Evolutionary conservation across 2,888 invertebrate genomes (phyloP).

Genomic region (Pterostichus niger): DNA sequence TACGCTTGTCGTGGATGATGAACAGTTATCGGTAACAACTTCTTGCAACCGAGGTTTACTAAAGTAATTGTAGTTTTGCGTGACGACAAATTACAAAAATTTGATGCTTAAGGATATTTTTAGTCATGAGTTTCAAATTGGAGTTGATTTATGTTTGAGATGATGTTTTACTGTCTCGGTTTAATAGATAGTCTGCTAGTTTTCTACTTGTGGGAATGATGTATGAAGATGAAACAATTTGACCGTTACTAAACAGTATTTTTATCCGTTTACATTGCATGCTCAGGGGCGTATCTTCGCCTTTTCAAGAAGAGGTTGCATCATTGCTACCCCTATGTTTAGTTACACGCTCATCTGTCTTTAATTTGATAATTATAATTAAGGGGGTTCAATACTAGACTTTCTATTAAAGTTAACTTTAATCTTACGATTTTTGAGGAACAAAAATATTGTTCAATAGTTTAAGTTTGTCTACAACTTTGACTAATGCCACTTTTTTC

Average conservation of each 20-base stretch:
- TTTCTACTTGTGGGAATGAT: conserved; percentile 21
- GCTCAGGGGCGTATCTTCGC: not conserved
- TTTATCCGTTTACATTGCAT: not conserved
- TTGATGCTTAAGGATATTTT: not conserved
- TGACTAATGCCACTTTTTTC: too few relatives aligned
- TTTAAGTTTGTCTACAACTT: too few relatives aligned
- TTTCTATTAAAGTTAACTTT: too few relatives aligned
- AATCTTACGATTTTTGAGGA: too few relatives aligned
- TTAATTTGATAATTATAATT: too few relatives aligned
- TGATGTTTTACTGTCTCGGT: not conserved
- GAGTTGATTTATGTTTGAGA: conserved; percentile 27
- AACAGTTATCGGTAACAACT: not conserved
- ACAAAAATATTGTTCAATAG: too few relatives aligned
- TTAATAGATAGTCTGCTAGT: conserved; percentile 25
- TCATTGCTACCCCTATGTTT: too few relatives aligned
- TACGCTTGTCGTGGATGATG: conserved; percentile 13
- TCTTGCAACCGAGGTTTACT: not conserved
- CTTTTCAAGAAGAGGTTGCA: too few relatives aligned
- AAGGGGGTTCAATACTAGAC: too few relatives aligned
- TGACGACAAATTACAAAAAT: conserved; percentile 43
- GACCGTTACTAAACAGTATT: conserved; percentile 22
- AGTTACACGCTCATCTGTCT: too few relatives aligned
- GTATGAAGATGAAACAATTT: conserved; percentile 44
- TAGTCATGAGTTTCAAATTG: conserved; percentile 28
- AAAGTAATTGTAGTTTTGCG: conserved; percentile 20